Conservation (phyloP, 2,113 vertebrate genomes). For the Ornithorhynchus anatinus region DNA sequence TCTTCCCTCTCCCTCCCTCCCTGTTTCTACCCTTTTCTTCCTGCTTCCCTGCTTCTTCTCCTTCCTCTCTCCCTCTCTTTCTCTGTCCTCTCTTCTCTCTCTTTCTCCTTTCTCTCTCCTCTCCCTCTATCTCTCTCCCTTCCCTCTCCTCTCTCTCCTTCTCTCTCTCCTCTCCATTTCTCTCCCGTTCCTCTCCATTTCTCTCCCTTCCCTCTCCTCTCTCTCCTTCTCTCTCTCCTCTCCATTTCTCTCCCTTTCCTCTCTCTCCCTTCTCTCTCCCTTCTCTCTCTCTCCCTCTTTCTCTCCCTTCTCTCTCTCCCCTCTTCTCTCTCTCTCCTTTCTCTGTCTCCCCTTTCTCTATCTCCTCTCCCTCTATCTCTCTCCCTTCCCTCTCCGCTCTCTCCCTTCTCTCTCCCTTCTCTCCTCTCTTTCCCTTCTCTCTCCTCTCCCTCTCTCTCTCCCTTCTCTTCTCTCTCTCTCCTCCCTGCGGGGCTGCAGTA, state of each 20-base stretch:
- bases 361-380: not conserved
- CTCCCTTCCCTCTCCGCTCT: not conserved
- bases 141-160: not conserved
- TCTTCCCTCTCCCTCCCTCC: not conserved
- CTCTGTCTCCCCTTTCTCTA: not conserved
- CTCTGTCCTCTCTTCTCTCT: not conserved
- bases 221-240: not conserved
- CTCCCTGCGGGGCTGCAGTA: slow-evolving; percentile 10
- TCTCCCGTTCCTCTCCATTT: not conserved
- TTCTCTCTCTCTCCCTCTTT: not conserved
- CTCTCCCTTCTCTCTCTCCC: not conserved
- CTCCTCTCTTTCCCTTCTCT: not conserved
- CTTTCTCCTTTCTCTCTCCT: not conserved
- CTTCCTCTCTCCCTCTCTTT: not conserved
- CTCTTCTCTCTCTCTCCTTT: not conserved
- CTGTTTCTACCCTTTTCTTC: not conserved
- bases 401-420: not conserved
- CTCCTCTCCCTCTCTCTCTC: not conserved
- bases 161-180: not conserved
- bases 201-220: not conserved
- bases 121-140: not conserved
- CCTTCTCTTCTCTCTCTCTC: not conserved
- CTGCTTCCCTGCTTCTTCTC: not conserved
- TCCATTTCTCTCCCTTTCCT: not conserved
- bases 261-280: not conserved